These are phyloP conservation scores for Crotalus helleri DNA, from an alignment of 2,113 vertebrate genomes.

Conservation along the genomic window DNA sequence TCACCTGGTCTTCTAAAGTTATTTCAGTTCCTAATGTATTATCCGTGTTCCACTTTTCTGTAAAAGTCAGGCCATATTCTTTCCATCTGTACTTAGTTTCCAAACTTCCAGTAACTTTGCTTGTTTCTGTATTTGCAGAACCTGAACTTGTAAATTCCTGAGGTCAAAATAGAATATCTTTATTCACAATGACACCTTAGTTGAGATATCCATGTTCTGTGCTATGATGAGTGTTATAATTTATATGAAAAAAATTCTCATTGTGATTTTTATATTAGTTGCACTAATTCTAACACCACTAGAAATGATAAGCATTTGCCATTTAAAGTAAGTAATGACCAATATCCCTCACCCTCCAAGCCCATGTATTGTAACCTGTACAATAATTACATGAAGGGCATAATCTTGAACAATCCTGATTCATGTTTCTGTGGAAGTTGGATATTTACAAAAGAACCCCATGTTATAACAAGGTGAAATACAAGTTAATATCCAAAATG, in stretches of 20 bases:
- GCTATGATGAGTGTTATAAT: background rate
- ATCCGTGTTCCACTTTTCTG: slow-evolving; percentile 97
- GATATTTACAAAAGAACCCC: rapidly evolving
- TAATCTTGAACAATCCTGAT: background rate
- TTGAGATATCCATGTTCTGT: background rate
- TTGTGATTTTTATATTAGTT: background rate
- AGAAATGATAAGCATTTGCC: background rate
- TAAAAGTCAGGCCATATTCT: slow-evolving; percentile 92
- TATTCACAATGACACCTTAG: background rate
- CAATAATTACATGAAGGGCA: background rate
- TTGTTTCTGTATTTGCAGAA: slow-evolving; percentile 93
- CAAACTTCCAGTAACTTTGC: slow-evolving; percentile 90
- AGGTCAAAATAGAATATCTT: slow-evolving; percentile 2
- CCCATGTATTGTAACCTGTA: background rate
- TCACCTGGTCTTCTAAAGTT: slow-evolving; percentile 87
- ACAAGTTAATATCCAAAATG: rapidly evolving
- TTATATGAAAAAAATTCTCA: background rate
- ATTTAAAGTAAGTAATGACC: background rate
- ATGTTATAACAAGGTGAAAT: background rate
- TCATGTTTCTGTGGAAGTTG: background rate
- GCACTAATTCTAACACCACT: background rate
- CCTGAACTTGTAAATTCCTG: slow-evolving; percentile 97
- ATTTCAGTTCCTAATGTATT: slow-evolving; percentile 95
- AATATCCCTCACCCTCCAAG: background rate
- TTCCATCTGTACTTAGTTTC: slow-evolving; percentile 97